Evolutionary conservation across 2,888 invertebrate genomes (phyloP), one percentile per base, ranked within the genome.

Genomic region (Lycocerus yunnanus): DNA sequence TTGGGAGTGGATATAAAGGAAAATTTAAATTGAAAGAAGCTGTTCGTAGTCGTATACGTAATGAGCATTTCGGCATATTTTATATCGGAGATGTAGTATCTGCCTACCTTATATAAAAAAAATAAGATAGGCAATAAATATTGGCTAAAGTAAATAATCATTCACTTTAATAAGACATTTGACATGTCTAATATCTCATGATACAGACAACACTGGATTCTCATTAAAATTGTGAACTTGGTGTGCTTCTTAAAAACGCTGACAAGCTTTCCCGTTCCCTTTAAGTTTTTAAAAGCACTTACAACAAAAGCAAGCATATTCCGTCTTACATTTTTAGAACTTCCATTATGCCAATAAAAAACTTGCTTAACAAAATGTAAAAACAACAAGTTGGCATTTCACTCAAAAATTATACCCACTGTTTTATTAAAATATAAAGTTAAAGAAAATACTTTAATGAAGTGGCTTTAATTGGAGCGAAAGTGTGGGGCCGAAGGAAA

Each of bases 121-220:
- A 60, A 43, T 43, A 68, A 68, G 15, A 69, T 18, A 68, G 60
- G 72, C 21, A 67, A 66, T 71, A 71, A 71, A 71, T 71, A 66
- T 66, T 24, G 27, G 18, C 21, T 68, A 66, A 27, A 68, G 15
- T 67, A 43, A 67, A 68, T 72, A 72, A 72, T 72, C 67, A 72
- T 67, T 68, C 72, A 72, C 72, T 72, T 58, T 72, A 72, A 72
- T 68, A 72, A 66, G 72, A 72, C 72, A 20, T 72, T 72, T 72
- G 72, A 72, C 72, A 68, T 72, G 18, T 20, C 68, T 66, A 67
- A 67, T 67, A 72, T 72, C 68, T 66, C 18, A 61, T 18, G 63
- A 60, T 59, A 72, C 60, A 67, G 72, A 61, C 66, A 66, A 72
- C 72, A 60, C 59, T 66, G 67, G 72, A 66, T 72, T 72, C 72